These are phyloP conservation scores for Ochotona princeps DNA, from an alignment of 2,113 vertebrate genomes.

Conservation along the genomic window DNA sequence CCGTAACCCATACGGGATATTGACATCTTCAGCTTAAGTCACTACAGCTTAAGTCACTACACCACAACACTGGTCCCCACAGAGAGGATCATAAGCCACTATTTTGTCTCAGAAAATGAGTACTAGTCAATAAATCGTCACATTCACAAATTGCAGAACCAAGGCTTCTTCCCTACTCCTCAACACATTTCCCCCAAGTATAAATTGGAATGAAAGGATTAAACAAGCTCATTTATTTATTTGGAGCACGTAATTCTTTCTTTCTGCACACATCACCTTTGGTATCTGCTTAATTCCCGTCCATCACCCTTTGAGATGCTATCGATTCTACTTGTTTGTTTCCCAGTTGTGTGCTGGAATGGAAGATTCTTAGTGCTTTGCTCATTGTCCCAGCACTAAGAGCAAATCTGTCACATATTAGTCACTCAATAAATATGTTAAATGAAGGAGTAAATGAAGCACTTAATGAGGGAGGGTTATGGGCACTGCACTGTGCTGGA, in stretches of 20 bases:
- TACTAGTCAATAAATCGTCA: neutral
- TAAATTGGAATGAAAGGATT: neutral
- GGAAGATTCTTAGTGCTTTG: neutral
- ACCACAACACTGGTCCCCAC: neutral
- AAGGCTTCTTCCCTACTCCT: neutral
- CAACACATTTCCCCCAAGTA: neutral
- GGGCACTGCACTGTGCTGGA: neutral
- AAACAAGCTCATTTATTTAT: neutral
- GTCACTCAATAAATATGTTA: neutral
- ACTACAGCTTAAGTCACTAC: no score
- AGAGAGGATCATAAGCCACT: neutral
- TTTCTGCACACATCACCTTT: slow-evolving; percentile 7
- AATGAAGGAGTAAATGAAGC: neutral
- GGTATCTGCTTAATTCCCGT: slow-evolving; percentile 6
- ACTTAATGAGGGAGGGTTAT: neutral
- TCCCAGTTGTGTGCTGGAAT: neutral
- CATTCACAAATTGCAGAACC: neutral
- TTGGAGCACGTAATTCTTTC: neutral
- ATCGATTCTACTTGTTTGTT: slow-evolving; percentile 34
- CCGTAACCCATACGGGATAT: no score
- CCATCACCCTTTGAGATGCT: neutral
- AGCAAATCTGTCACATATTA: slow-evolving; percentile 1
- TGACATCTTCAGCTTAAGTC: no score
- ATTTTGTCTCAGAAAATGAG: neutral
- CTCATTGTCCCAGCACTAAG: neutral